A percentile compares a stretch with the other conserved stretches of the same genome.
Evolutionary conservation across 2,113 vertebrate species (phyloP).

Genomic region (Hystrix brachyura): DNA sequence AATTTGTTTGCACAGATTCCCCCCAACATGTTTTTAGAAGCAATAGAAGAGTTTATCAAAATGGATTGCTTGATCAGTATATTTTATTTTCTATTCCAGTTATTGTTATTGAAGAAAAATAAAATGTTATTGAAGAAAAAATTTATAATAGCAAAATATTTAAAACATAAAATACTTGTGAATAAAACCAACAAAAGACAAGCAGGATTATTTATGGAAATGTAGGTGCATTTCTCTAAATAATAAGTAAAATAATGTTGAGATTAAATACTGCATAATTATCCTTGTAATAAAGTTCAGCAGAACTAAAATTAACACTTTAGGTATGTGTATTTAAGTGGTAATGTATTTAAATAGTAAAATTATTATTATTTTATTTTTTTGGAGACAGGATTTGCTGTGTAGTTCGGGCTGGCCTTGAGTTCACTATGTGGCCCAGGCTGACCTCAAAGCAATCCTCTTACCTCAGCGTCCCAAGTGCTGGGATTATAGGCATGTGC

Average conservation of each 20-base stretch:
- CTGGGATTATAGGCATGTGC: too few species aligned
- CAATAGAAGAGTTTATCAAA: background rate
- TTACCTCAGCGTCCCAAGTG: too few species aligned
- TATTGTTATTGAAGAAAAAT: background rate
- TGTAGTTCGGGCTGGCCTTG: too few species aligned
- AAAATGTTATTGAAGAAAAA: slow-evolving; percentile 46
- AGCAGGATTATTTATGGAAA: slow-evolving; percentile 24
- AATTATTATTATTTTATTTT: background rate
- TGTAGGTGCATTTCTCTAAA: slow-evolving; percentile 26
- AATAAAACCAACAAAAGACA: slow-evolving; percentile 52
- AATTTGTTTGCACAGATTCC: background rate
- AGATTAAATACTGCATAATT: slow-evolving; percentile 26
- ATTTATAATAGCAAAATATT: background rate
- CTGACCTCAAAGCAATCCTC: too few species aligned
- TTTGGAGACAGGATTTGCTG: too few species aligned
- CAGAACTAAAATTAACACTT: background rate
- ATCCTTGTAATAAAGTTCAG: background rate
- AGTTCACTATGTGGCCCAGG: too few species aligned
- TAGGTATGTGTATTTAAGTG: background rate
- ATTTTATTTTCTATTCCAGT: slow-evolving; percentile 17
- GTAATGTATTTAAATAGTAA: background rate
- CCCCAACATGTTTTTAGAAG: slow-evolving; percentile 41
- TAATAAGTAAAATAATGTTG: slow-evolving; percentile 26
- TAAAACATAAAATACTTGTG: background rate
- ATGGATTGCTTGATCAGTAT: background rate